Percentiles rank a stretch among this genome's conserved stretches.
Evolutionary conservation across 2,888 invertebrate genomes (phyloP).

Genomic region (Drosophila quinaria): DNA sequence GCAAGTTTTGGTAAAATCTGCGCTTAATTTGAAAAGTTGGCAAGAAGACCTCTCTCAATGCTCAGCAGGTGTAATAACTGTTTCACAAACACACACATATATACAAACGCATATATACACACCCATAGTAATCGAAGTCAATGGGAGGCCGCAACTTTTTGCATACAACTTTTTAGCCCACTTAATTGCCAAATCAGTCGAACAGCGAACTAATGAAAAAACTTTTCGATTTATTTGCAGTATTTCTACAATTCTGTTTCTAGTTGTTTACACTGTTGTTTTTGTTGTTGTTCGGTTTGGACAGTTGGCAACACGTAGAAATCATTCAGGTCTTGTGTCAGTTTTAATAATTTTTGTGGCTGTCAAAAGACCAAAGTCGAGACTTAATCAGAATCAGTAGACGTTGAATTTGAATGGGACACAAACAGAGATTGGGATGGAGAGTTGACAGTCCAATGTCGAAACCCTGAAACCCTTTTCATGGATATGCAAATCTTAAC

Average conservation of each 20-base stretch:
- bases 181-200: slow-evolving; percentile 72
- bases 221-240: slow-evolving; percentile 67
- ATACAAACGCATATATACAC: slow-evolving; percentile 2
- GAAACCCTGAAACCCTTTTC: slow-evolving; percentile 50
- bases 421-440: slow-evolving; percentile 1
- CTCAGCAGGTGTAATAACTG: slow-evolving; percentile 63
- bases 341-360: slow-evolving; percentile 72
- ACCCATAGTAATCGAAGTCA: slow-evolving; percentile 19
- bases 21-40: slow-evolving; percentile 80
- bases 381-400: slow-evolving; percentile 62
- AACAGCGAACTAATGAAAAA: slow-evolving; percentile 75
- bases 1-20: slow-evolving; percentile 68
- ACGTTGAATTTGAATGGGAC: slow-evolving; percentile 35
- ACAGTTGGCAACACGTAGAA: slow-evolving; percentile 45
- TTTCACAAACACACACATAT: slow-evolving; percentile 15
- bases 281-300: slow-evolving; percentile 5
- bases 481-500: slow-evolving; percentile 72
- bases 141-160: slow-evolving; percentile 61
- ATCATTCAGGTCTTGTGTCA: slow-evolving; percentile 57
- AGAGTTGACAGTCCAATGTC: slow-evolving; percentile 43
- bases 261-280: slow-evolving; percentile 6
- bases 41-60: slow-evolving; percentile 42
- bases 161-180: slow-evolving; percentile 67
- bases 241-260: slow-evolving; percentile 26
- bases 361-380: slow-evolving; percentile 55